A percentile compares a stretch with the other conserved stretches of the same genome.
Conservation (phyloP, 2,113 vertebrate genomes). For the Platichthys flesus region DNA sequence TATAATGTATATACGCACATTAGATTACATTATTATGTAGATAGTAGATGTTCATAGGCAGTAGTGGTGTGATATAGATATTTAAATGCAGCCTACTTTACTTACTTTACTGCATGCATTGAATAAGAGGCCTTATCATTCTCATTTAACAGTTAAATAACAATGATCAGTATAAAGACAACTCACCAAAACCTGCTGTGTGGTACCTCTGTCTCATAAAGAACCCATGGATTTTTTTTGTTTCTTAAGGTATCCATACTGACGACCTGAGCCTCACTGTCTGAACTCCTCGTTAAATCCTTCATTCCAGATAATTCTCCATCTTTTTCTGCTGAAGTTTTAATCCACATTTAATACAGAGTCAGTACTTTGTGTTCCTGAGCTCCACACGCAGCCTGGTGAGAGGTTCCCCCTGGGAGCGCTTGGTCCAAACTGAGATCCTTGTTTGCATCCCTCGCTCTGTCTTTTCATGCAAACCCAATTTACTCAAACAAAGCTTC, state of each 20-base stretch:
- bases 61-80: no score
- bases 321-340: background rate
- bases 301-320: background rate
- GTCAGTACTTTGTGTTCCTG: background rate
- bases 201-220: slow-evolving; percentile 69
- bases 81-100: no score
- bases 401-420: slow-evolving; percentile 2
- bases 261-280: background rate
- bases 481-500: slow-evolving; percentile 49
- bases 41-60: no score
- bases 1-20: no score
- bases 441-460: slow-evolving; percentile 43
- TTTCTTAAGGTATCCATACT: slow-evolving; percentile 50
- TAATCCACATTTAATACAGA: background rate
- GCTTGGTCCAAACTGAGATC: slow-evolving; percentile 1
- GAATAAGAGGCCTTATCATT: no score
- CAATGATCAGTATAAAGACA: background rate
- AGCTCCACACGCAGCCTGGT: background rate
- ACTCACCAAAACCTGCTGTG: slow-evolving; percentile 73
- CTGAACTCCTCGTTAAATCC: background rate
- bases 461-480: slow-evolving; percentile 40
- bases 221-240: slow-evolving; percentile 55
- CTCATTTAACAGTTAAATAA: background rate
- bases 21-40: no score
- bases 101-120: no score